phyloP scores from a whole-genome alignment of 2,888 invertebrate species.

The Epirrhoe alternata region DNA sequence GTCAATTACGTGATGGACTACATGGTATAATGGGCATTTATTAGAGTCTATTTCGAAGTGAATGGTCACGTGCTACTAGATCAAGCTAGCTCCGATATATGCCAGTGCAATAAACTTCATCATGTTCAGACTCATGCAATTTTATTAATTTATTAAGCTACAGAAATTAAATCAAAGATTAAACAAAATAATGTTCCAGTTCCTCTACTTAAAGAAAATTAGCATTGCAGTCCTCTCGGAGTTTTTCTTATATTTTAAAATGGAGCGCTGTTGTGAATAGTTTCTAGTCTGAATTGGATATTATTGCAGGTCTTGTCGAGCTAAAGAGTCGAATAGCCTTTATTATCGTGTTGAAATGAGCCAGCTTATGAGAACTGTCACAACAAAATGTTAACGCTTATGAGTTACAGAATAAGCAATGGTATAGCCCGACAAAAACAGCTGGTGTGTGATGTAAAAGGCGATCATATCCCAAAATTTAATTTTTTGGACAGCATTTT shows the following conservation, averaged over 20 bases:
- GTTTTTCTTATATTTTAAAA: slow-evolving; percentile 15
- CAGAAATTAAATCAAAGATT: slow-evolving; percentile 46
- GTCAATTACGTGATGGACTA: slow-evolving; percentile 27
- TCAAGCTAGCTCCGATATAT: background rate
- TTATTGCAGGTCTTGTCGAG: background rate
- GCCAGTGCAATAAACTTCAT: background rate
- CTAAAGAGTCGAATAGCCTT: slow-evolving; percentile 7
- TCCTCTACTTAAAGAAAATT: slow-evolving; percentile 32
- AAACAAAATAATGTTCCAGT: slow-evolving; percentile 36
- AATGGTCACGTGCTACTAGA: slow-evolving; percentile 11
- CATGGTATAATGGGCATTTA: slow-evolving; percentile 20
- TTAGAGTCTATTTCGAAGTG: slow-evolving; percentile 24
- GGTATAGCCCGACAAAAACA: slow-evolving; percentile 7
- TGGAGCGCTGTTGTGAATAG: background rate
- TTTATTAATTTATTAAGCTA: slow-evolving; percentile 59
- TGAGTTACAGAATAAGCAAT: slow-evolving; percentile 40
- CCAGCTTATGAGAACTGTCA: slow-evolving; percentile 41
- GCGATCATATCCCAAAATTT: too few relatives aligned
- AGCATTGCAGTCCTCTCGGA: slow-evolving; percentile 16
- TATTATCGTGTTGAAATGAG: slow-evolving; percentile 36
- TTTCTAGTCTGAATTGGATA: background rate
- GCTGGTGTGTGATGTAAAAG: slow-evolving; percentile 4
- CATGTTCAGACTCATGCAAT: background rate
- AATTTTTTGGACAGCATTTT: too few relatives aligned
- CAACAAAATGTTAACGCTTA: slow-evolving; percentile 41